Evolutionary conservation across 2,888 invertebrate species (phyloP).

Genomic region (Coremacera marginata): DNA sequence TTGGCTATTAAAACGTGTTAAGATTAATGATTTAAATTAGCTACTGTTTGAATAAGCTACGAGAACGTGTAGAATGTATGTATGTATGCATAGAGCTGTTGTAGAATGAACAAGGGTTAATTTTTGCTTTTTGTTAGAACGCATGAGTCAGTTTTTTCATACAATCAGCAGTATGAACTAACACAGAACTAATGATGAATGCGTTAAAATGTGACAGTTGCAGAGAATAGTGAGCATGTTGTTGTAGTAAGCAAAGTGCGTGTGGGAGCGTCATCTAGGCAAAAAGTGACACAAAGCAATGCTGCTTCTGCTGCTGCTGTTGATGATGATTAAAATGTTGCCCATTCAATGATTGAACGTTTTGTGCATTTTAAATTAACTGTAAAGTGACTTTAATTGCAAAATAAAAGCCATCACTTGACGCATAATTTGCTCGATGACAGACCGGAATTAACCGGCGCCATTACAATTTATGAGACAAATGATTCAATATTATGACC

Average conservation of each 20-base stretch:
- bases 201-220: neutral
- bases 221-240: neutral
- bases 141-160: too few relatives aligned
- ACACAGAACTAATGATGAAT: neutral
- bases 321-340: neutral
- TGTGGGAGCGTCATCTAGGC: neutral
- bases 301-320: neutral
- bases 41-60: constrained; percentile 21
- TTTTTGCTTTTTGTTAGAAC: constrained; percentile 11
- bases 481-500: too few relatives aligned
- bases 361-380: constrained; percentile 17
- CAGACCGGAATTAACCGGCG: too few relatives aligned
- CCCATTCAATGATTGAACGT: neutral
- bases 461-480: too few relatives aligned
- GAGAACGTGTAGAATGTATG: neutral
- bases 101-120: constrained; percentile 24
- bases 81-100: neutral
- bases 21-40: constrained; percentile 32
- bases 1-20: constrained; percentile 30
- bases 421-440: too few relatives aligned
- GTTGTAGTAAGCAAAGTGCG: neutral
- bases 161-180: neutral
- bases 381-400: constrained; percentile 18
- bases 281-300: neutral
- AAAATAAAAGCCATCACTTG: neutral